Base-by-base conservation (phyloP, 1,140 invertebrate genomes). In the Philotrypesis tridentata region DNA sequence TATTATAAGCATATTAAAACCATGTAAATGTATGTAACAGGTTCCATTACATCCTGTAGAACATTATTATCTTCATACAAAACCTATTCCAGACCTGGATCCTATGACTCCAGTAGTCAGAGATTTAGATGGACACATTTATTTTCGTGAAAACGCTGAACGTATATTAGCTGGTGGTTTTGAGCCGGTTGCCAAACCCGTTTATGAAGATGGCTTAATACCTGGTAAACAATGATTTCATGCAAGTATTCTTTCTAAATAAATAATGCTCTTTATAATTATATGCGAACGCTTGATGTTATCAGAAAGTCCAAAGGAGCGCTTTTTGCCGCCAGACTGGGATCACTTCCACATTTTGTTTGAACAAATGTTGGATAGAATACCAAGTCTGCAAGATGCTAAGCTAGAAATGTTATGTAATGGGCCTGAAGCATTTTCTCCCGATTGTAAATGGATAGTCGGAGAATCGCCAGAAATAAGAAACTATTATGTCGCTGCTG, bases 401-500 rank as follows among this genome's bases (percentile, higher is more conserved):
- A 92, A 94, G 14, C 91, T 97, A 63, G 95, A 98, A 85, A 95
- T 95, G 85, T 90, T 99, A 17, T 95, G 95, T 85, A 98, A 97
- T 89, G 95, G 96, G 11, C 95, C 98, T 1, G 98, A 99, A 92
- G 96, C 97, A 55, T 99, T 99, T 92, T 98, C 98, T 37, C 98
- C 96, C 0, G 96, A 97, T 89, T 97, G 96, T 88, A 97, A 96
- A 88, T 97, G 96, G 96, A 96, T 97, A 65, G 92, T 99, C 21
- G 98, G 98, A 2, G 96, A 99, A 93, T 94, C 96, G 21, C 96
- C 98, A 0, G 98, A 99, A 93, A 96, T 99, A 82, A 93, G 94
- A 85, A 99, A 99, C 88, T 99, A 99, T 91, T 98, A 96, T 89
- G 95, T 99, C 27, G 97, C 98, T 5, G 97, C 97, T 78, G 98